Percentiles rank a stretch among this genome's conserved stretches.
phyloP scores from a whole-genome alignment of 2,113 vertebrate genomes.

The Solea solea region DNA sequence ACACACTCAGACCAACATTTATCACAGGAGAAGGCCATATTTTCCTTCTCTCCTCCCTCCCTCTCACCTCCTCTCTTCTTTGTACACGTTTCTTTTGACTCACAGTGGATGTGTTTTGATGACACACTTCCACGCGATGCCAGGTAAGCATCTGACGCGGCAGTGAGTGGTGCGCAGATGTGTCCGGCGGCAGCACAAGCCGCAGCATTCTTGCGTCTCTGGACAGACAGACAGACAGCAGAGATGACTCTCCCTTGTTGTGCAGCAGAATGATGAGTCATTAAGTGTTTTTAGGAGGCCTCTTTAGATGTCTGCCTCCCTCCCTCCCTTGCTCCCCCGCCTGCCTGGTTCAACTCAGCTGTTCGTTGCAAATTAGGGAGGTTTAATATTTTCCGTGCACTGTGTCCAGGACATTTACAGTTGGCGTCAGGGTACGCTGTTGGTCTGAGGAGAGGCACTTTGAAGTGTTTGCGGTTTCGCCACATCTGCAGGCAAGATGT shows the following conservation, averaged over 20 bases:
- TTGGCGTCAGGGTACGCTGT: constrained; percentile 95
- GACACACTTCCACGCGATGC: constrained; percentile 13
- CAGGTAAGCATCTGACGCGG: constrained; percentile 39
- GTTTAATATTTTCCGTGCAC: constrained; percentile 97
- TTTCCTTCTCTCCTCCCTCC: neutral
- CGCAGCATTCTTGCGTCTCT: constrained; percentile 26
- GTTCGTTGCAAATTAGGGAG: constrained; percentile 68
- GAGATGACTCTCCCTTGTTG: constrained; percentile 52
- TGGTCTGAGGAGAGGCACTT: constrained; percentile 95
- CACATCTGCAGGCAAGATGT: constrained; percentile 99
- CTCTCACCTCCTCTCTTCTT: neutral
- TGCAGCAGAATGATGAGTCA: constrained; percentile 68
- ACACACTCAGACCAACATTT: constrained; percentile 40
- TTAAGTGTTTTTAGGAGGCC: constrained; percentile 62
- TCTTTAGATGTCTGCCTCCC: constrained; percentile 46
- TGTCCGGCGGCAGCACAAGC: constrained; percentile 20
- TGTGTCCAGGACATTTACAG: constrained; percentile 97
- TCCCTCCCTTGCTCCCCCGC: neutral
- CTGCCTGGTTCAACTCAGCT: constrained; percentile 67
- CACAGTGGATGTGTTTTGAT: constrained; percentile 5
- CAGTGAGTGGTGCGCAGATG: constrained; percentile 29
- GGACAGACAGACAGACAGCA: constrained; percentile 32
- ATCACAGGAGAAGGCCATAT: constrained; percentile 14
- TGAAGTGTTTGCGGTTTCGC: constrained; percentile 95
- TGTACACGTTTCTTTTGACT: constrained; percentile 7